Base-by-base conservation (phyloP, 2,113 vertebrate genomes). In the Stegastes partitus region DNA sequence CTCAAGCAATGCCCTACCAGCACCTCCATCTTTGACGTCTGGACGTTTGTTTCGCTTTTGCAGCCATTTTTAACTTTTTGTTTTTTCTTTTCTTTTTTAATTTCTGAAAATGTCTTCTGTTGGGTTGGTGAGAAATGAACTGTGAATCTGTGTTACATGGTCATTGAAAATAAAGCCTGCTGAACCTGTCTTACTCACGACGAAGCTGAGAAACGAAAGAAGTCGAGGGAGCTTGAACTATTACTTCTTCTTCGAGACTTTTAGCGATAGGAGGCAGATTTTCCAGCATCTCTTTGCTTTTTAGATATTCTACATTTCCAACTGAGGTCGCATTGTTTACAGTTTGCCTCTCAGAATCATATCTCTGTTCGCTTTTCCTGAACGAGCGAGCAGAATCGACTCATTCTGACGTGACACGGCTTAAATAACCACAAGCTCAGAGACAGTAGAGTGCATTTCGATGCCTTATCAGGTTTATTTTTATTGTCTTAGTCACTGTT, bases 71-170 rank as follows among this genome's bases (percentile, higher is more conserved):
- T 65, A 59, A 45, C 68, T 54, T 56, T 57, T 34, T 56, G 69
- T 54, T 56, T 57, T 34, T 56, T 23, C 10, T 26, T 18, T 67
- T 50, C 65, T 34, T 42, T 63, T 80, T 73, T 55, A 1, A 23
- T 73, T 80, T 74, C 31, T 19, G 11, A 78, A 71, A 81, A 77
- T 34, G 70, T 87, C 71, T 63, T 89, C 50, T 65, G 77, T 81
- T 88, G 1, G 39, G 70, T 82, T 55, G 76, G 77, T 90, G 83
- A 88, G 77, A 53, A 89, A 80, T 86, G 72, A 93, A 89, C 82
- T 92, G 92, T 94, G 86, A 91, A 87, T 91, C 68, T 85, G 85
- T 92, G 90, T 91, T 88, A 66, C 84, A 87, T 86, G 71, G 68
- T 80, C 76, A 86, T 71, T 82, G 56, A 70, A 76, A 88, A 81